Evolutionary conservation across 2,888 invertebrate genomes (phyloP).

Genomic region (Amphipyra tragopoginis): DNA sequence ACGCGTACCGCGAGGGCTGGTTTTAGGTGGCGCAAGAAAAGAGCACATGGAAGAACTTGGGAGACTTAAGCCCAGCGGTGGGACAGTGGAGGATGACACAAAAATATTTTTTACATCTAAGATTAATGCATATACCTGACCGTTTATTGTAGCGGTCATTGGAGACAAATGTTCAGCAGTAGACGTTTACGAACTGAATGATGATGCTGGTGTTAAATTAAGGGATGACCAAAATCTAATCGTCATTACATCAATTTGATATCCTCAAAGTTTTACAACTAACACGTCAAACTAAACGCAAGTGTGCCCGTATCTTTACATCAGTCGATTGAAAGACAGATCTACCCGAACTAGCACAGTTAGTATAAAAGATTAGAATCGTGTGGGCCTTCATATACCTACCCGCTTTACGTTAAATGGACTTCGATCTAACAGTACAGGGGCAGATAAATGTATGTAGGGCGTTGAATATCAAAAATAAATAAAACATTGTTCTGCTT

Average conservation of each 20-base stretch:
- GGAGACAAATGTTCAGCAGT: too few species aligned
- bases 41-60: too few species aligned
- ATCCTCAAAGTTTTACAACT: neutral
- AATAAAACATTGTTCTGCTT: neutral
- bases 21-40: too few species aligned
- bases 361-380: constrained; percentile 49
- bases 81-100: too few species aligned
- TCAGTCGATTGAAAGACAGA: constrained; percentile 58
- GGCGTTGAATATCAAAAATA: neutral
- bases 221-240: too few species aligned
- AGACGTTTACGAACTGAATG: too few species aligned
- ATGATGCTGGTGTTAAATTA: too few species aligned
- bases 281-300: constrained; percentile 21
- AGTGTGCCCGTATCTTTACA: constrained; percentile 32
- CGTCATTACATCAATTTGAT: neutral
- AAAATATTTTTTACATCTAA: too few species aligned
- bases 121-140: too few species aligned
- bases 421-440: constrained; percentile 50
- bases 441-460: constrained; percentile 35
- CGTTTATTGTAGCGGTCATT: too few species aligned
- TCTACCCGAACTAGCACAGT: constrained; percentile 54
- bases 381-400: constrained; percentile 20
- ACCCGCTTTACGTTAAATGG: constrained; percentile 53
- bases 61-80: too few species aligned
- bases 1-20: too few species aligned